Evolutionary conservation across 92 coral and sea anemone species (phyloP), one percentile per base, ranked within the genome.

Genomic region (Phenganax subtilis): DNA sequence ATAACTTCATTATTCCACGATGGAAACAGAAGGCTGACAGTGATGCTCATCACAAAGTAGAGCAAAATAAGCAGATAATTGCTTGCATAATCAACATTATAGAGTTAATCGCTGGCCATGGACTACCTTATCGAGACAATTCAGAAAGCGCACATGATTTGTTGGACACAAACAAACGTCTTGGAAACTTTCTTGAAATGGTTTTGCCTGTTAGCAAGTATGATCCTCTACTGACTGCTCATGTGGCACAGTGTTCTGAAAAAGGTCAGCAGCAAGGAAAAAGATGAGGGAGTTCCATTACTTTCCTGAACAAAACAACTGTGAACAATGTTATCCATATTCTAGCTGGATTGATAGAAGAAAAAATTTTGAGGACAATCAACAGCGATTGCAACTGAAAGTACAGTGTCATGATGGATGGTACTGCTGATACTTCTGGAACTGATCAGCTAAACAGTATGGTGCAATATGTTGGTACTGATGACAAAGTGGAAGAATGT

Each of bases 151-250:
- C 27, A 44, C 7, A 28, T 17, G 71, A 65, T 15, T 65, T 65
- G 71, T 65, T 65, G 71, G 71, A 65, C 71, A 65, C 71, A 65
- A 65, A 65, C 71, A 65, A 65, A 17, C 71, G 71, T 65, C 71
- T 1, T 65, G 71, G 71, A 65, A 65, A 65, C 71, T 65, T 65
- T 65, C 71, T 65, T 65, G 71, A 65, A 65, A 65, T 65, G 71
- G 27, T 65, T 65, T 20, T 65, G 71, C 27, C 15, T 65, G 71
- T 65, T 65, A 65, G 71, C 71, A 65, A 65, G 71, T 65, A 65
- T 65, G 71, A 65, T 44, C 71, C 71, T 17, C 71, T 65, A 57
- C 63, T 57, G 17, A 57, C 2, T 57, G 8, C 8, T 11, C 63
- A 57, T 57, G 63, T 57, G 15, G 63, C 12, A 12, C 12, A 57